These are phyloP conservation scores for Chloropsis hardwickii DNA, from an alignment of 2,113 vertebrate genomes.

Conservation along the genomic window DNA sequence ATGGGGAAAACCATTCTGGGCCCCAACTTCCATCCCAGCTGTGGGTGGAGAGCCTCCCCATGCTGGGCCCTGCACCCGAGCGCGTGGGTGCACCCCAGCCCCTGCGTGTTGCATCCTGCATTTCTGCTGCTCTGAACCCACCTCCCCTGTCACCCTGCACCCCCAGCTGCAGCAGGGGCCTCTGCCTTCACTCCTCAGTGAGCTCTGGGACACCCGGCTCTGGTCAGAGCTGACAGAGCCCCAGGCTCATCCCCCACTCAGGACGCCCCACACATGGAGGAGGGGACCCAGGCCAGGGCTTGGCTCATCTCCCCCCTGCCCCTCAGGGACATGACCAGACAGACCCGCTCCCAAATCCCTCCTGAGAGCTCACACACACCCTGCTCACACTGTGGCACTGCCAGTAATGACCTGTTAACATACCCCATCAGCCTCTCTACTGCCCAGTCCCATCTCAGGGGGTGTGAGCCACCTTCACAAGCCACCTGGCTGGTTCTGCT, in stretches of 20 bases:
- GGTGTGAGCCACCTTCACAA: background rate
- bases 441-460: background rate
- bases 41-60: background rate
- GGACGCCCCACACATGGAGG: rapidly evolving
- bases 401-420: background rate
- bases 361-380: background rate
- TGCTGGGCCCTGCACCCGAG: background rate
- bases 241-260: background rate
- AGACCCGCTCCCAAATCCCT: background rate
- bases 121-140: background rate
- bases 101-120: background rate
- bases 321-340: background rate
- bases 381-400: background rate
- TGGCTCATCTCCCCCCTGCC: background rate
- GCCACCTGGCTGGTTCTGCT: background rate
- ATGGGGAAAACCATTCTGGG: background rate
- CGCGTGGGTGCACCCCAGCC: background rate
- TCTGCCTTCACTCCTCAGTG: rapidly evolving
- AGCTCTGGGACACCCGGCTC: background rate
- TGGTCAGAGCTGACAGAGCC: background rate
- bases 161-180: rapidly evolving
- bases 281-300: background rate
- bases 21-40: background rate
- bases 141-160: background rate
- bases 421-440: background rate